Evolutionary conservation across 2,113 vertebrate species (phyloP), one percentile per base, ranked within the genome.

Genomic region (Melanerpes formicivorus): DNA sequence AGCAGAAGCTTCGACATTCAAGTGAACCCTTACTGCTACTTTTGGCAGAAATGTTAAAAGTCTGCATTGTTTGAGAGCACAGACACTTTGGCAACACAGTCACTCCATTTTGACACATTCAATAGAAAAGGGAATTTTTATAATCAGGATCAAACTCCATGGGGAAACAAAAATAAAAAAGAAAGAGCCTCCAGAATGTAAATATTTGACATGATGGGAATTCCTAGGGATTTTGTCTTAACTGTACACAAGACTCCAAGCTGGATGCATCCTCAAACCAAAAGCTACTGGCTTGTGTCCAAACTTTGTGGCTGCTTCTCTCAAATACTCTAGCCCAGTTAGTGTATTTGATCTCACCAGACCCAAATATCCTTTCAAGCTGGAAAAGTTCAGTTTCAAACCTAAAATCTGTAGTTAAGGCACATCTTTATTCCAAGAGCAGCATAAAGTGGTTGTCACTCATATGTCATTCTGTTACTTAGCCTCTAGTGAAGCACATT

Each of bases 211-310:
- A 52, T 44, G 42, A 85, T 81, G 60, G 85, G 74, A 92, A 92
- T 85, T 64, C 85, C 82, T 80, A 18, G 34, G 73, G 76, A 74
- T 58, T 65, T 84, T 86, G 18, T 46, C 85, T 91, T 62, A 84
- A 29, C 74, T 85, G 84, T 75, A 81, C 52, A 14, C 34, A 90
- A 87, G 70, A 27, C 67, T 92, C 69, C 74, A 91, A 80, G 80
- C 88, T 94, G 74, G 66, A 94, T 29, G 71, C 90, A 92, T 76
- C 90, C 92, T 95, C 78, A 90, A 87, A 90, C 78, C 80, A 66
- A 93, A 88, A 87, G 55, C 60, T 84, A 17, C 69, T 94, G 95
- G 95, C 88, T 81, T 46, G 6, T 60, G 27, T 82, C 84, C 93
- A 94, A 66, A 88, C 63, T 72, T 46, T 84, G 71, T 84, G 67